A percentile compares a stretch with the other conserved stretches of the same genome.
These are phyloP conservation scores for Callosobruchus maculatus DNA, from an alignment of 2,888 invertebrate species.

Conservation along the genomic window DNA sequence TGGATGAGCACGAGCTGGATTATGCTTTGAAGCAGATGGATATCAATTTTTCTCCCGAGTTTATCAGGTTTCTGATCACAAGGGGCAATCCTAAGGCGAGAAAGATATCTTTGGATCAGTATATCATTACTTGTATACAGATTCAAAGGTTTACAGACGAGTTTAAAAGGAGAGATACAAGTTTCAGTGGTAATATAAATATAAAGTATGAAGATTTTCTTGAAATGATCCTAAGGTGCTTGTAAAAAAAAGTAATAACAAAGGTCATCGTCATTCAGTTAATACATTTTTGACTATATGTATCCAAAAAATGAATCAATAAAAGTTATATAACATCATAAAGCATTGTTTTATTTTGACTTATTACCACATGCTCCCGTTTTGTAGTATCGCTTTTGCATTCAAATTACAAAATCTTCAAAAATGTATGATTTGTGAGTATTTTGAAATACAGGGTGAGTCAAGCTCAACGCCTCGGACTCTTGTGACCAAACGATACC, in stretches of 20 bases:
- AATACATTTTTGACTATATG: not conserved
- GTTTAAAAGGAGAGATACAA: conserved; percentile 40
- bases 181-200: conserved; percentile 39
- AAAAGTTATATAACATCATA: too few relatives aligned
- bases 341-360: too few relatives aligned
- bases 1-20: conserved; percentile 38
- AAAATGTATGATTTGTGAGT: too few relatives aligned
- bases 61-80: conserved; percentile 38
- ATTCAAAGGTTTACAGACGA: conserved; percentile 46
- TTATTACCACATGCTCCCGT: too few relatives aligned
- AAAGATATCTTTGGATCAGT: conserved; percentile 42
- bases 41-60: conserved; percentile 38
- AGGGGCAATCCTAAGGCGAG: conserved; percentile 35
- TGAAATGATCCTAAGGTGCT: conserved; percentile 37
- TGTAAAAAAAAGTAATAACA: conserved; percentile 15
- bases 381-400: too few relatives aligned
- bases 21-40: conserved; percentile 40
- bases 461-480: too few relatives aligned
- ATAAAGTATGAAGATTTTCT: conserved; percentile 44
- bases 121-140: conserved; percentile 45
- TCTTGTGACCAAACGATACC: too few relatives aligned
- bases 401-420: too few relatives aligned
- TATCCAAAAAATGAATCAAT: too few relatives aligned
- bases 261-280: not conserved
- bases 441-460: too few relatives aligned